Percentiles rank a stretch among this genome's conserved stretches.
phyloP scores from a whole-genome alignment of 2,797 vertebrate genomes.

The Enoplosus armatus region DNA sequence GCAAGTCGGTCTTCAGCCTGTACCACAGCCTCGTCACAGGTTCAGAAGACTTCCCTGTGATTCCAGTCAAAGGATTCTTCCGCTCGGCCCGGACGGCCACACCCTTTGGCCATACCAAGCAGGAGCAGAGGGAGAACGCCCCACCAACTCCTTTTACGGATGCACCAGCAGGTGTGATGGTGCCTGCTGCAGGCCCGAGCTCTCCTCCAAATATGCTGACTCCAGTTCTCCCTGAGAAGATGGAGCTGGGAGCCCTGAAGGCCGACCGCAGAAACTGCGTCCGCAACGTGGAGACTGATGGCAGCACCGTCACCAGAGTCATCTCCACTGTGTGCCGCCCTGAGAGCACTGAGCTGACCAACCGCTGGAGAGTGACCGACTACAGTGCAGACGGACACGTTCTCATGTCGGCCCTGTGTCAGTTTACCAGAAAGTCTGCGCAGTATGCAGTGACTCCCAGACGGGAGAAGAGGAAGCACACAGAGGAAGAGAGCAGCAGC shows the following conservation, averaged over 20 bases:
- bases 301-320: background rate
- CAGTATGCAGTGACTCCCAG: background rate
- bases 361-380: constrained; percentile 19
- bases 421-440: background rate
- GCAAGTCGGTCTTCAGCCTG: background rate
- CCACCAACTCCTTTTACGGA: background rate
- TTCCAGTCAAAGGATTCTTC: background rate
- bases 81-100: accelerated
- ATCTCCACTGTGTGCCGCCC: background rate
- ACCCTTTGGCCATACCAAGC: background rate
- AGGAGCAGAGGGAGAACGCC: background rate
- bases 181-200: background rate
- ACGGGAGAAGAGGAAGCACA: background rate
- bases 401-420: constrained; percentile 8
- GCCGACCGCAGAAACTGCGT: background rate
- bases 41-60: background rate
- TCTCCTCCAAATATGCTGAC: background rate
- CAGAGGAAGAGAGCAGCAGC: background rate
- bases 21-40: constrained; percentile 8
- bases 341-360: background rate
- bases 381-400: background rate
- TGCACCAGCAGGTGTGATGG: background rate
- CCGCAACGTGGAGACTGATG: background rate
- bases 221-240: background rate
- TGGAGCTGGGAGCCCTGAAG: background rate